A percentile compares a stretch with the other conserved stretches of the same genome.
phyloP scores from a whole-genome alignment of 2,113 vertebrate genomes.

The Rana temporaria region DNA sequence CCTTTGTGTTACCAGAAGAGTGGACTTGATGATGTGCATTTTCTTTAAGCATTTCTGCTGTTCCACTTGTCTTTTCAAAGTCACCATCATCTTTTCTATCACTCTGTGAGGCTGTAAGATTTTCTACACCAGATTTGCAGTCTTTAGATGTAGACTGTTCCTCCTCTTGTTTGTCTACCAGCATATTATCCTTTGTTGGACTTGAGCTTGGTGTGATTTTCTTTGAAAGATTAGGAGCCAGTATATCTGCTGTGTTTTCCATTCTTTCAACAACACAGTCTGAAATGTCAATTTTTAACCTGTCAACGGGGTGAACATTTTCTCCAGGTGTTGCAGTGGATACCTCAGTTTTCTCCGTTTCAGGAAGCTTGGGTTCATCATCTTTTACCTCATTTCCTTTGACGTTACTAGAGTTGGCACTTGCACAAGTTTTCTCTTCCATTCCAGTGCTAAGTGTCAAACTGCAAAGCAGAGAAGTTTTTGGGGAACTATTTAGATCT shows the following conservation, averaged over 20 bases:
- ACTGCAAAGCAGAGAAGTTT: neutral
- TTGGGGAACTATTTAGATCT: neutral
- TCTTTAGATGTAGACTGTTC: conserved; percentile 65
- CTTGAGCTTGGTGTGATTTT: neutral
- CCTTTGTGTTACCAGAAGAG: conserved; percentile 62
- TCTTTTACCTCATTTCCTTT: conserved; percentile 7
- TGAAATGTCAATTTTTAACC: conserved; percentile 26
- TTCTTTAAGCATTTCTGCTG: conserved; percentile 66
- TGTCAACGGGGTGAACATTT: conserved; percentile 11
- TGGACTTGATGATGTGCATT: conserved; percentile 59
- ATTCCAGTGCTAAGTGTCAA: neutral
- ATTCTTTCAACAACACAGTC: conserved; percentile 11
- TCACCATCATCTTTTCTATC: conserved; percentile 62
- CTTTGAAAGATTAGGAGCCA: neutral
- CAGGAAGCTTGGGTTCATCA: neutral
- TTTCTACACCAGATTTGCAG: conserved; percentile 66
- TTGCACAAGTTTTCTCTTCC: conserved; percentile 8
- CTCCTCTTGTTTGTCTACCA: conserved; percentile 62
- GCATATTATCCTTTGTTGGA: neutral
- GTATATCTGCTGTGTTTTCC: conserved; percentile 4
- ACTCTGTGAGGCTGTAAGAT: conserved; percentile 63
- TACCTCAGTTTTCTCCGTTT: neutral
- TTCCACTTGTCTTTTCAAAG: conserved; percentile 63
- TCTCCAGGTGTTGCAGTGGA: neutral
- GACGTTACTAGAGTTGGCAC: conserved; percentile 36